A percentile compares a stretch with the other conserved stretches of the same genome.
These are phyloP conservation scores for Peromyscus maniculatus DNA, from an alignment of 2,113 vertebrate species.

Conservation along the genomic window DNA sequence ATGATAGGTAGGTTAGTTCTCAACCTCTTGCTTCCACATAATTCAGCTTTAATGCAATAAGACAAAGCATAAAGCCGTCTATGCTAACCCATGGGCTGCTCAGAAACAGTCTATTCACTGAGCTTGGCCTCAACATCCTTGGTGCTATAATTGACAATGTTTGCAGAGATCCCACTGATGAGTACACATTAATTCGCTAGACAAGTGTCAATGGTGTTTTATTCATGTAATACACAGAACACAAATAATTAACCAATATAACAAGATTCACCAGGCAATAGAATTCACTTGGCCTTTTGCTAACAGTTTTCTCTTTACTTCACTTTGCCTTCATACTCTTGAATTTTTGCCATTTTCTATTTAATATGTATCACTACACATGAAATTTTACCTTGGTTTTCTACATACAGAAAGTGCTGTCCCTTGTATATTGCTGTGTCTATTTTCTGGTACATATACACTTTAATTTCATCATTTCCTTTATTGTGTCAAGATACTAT, in stretches of 20 bases:
- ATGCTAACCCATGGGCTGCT: not conserved
- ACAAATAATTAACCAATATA: not conserved
- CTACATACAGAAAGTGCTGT: not conserved
- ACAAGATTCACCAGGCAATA: not conserved
- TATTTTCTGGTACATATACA: not conserved
- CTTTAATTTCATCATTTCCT: not conserved
- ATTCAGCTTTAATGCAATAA: not conserved
- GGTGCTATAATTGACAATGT: not conserved
- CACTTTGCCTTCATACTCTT: not conserved
- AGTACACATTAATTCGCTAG: not conserved
- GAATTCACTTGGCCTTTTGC: not conserved
- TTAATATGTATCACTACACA: not conserved
- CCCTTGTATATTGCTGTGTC: not conserved
- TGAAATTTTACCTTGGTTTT: not conserved
- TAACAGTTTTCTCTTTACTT: not conserved
- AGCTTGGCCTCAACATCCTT: not conserved
- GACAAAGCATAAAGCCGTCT: not conserved
- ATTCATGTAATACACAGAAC: not conserved
- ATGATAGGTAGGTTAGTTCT: not conserved
- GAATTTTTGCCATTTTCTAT: not conserved
- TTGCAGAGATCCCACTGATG: not conserved
- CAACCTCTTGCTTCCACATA: not conserved
- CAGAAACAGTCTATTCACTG: not conserved
- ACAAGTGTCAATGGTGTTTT: not conserved
- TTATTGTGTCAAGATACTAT: not conserved